Base-by-base conservation (phyloP, 1,140 invertebrate species). In the Aricia agestis region DNA sequence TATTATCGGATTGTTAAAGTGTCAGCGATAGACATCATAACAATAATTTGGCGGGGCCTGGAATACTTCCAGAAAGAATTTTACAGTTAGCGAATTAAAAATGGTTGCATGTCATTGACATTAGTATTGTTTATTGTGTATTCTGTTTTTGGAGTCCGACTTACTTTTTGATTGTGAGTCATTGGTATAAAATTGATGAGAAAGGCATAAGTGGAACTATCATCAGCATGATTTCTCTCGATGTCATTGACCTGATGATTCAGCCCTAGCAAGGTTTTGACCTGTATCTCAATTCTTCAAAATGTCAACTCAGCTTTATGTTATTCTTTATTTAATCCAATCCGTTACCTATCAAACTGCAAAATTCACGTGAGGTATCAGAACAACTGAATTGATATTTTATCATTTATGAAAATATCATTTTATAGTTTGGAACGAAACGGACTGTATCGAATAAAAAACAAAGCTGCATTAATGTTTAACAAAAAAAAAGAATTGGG, bases 101-200 rank as follows among this genome's bases (percentile, higher is more conserved):
- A 63, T 25, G 59, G 59, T 19, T 77, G 72, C 76, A 82, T 85
- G 85, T 82, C 86, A 86, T 81, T 89, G 83, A 82, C 85, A 87
- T 83, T 77, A 66, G 83, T 6, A 87, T 87, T 87, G 82, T 85
- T 82, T 81, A 87, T 85, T 87, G 82, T 82, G 76, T 73, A 57
- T 72, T 71, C 74, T 66, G 52, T 25, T 63, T 65, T 70, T 72
- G 71, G 71, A 67, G 72, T 72, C 72, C 72, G 74, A 72, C 73
- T 72, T 72, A 76, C 71, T 78, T 79, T 75, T 73, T 69, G 70
- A 72, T 36, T 63, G 69, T 66, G 66, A 70, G 69, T 72, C 74
- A 75, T 71, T 75, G 71, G 66, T 3, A 59, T 69, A 66, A 32
- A 9, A 68, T 63, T n/a, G 15, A 71, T 25, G 61, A 59, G 69